phyloP scores from a whole-genome alignment of 2,113 vertebrate genomes.

The Mola mola region DNA sequence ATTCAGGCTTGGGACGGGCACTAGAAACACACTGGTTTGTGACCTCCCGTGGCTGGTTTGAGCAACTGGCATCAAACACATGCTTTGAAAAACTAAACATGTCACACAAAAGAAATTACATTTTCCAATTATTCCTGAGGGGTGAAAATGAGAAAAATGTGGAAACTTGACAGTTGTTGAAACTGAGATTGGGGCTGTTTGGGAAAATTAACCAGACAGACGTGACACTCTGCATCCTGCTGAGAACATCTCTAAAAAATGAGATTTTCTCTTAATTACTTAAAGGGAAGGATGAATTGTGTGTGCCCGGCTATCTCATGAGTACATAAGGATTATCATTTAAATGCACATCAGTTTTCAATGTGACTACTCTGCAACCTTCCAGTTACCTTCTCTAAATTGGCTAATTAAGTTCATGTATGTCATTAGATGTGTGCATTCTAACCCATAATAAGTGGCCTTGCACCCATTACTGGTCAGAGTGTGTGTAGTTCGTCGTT shows the following conservation, averaged over 20 bases:
- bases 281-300: conserved; percentile 17
- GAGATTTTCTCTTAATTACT: conserved; percentile 48
- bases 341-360: conserved; percentile 55
- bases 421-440: conserved; percentile 35
- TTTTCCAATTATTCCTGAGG: conserved; percentile 20
- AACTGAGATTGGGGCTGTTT: conserved; percentile 19
- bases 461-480: conserved; percentile 1
- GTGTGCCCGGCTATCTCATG: conserved; percentile 18
- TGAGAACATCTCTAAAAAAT: conserved; percentile 31
- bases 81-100: conserved; percentile 27
- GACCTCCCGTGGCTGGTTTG: no score
- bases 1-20: no score
- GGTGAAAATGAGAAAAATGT: conserved; percentile 13
- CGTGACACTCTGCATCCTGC: conserved; percentile 26
- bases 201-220: conserved; percentile 53
- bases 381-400: conserved; percentile 56
- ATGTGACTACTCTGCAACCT: conserved; percentile 53
- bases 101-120: conserved; percentile 15
- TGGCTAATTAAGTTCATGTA: conserved; percentile 51
- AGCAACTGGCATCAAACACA: no score
- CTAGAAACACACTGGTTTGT: no score
- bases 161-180: conserved; percentile 37
- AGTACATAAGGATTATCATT: conserved; percentile 49
- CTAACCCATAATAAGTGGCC: conserved; percentile 23
- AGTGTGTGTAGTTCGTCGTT: neutral